Percentiles rank a stretch among this genome's conserved stretches.
These are phyloP conservation scores for Chaenocephalus aceratus DNA, from an alignment of 2,113 vertebrate genomes.

Conservation along the genomic window DNA sequence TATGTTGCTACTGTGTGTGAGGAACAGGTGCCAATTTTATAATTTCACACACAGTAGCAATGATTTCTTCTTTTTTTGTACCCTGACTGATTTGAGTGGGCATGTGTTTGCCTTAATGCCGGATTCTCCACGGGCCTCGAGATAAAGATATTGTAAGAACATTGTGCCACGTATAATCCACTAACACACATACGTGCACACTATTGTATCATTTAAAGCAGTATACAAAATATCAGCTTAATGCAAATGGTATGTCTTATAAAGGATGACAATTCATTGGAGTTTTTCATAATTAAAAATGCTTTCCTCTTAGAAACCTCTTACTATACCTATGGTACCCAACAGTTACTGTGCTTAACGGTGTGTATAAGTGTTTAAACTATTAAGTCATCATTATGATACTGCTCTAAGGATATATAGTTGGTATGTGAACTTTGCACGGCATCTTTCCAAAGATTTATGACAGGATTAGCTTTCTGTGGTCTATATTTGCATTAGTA, in stretches of 20 bases:
- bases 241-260: slow-evolving; percentile 10
- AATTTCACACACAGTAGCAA: slow-evolving; percentile 68
- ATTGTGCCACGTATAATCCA: slow-evolving; percentile 46
- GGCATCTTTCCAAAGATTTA: background rate
- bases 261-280: background rate
- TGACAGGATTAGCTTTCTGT: background rate
- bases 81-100: slow-evolving; percentile 65
- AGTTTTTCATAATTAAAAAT: background rate
- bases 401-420: no score
- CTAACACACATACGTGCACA: slow-evolving; percentile 1
- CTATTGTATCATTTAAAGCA: background rate
- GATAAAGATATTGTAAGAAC: slow-evolving; percentile 55
- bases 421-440: background rate
- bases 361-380: no score
- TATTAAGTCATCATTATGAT: no score
- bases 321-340: background rate
- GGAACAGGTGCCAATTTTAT: slow-evolving; percentile 72
- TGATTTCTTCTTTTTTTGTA: slow-evolving; percentile 53
- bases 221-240: background rate
- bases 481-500: background rate
- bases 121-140: slow-evolving; percentile 55
- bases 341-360: background rate
- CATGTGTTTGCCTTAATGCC: slow-evolving; percentile 62
- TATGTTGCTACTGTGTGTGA: slow-evolving; percentile 18
- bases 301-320: background rate